Evolutionary conservation across 35 echinoderm and acorn worm species (phyloP).

Genomic region (Holothuria glaberrima): DNA sequence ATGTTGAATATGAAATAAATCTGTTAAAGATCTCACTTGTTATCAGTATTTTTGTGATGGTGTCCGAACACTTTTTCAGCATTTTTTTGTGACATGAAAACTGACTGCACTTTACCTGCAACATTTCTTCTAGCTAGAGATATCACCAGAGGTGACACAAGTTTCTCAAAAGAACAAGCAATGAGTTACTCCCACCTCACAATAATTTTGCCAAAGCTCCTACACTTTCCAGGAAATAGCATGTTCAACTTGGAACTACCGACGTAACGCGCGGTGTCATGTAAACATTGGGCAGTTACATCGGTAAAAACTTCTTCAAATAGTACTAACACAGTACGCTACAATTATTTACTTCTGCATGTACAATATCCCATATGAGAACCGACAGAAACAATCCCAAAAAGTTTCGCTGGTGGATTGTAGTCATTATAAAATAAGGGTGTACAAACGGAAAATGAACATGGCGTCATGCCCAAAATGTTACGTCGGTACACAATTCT

Average conservation of each 20-base stretch:
- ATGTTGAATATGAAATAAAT: neutral
- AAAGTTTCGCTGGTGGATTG: neutral
- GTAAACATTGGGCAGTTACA: neutral
- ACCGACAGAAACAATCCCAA: no score
- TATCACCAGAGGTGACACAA: neutral
- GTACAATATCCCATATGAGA: no score
- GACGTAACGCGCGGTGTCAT: neutral
- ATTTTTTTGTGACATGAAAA: slow-evolving; percentile 18
- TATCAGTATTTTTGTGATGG: neutral
- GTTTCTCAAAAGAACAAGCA: neutral
- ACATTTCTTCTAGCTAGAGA: neutral
- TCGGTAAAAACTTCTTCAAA: slow-evolving; percentile 3
- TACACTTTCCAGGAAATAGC: neutral
- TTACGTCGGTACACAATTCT: slow-evolving; percentile 7
- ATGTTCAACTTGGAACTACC: neutral
- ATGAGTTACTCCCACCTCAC: neutral
- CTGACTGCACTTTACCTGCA: neutral
- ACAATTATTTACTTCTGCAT: neutral
- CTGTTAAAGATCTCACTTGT: neutral
- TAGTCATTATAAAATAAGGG: neutral
- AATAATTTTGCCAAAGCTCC: neutral
- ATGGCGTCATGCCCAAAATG: slow-evolving; percentile 2
- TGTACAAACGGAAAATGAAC: neutral
- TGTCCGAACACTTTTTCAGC: slow-evolving; percentile 7
- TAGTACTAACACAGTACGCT: neutral